Evolutionary conservation across 2,113 vertebrate species (phyloP).

Genomic region (Mionectes macconnelli): DNA sequence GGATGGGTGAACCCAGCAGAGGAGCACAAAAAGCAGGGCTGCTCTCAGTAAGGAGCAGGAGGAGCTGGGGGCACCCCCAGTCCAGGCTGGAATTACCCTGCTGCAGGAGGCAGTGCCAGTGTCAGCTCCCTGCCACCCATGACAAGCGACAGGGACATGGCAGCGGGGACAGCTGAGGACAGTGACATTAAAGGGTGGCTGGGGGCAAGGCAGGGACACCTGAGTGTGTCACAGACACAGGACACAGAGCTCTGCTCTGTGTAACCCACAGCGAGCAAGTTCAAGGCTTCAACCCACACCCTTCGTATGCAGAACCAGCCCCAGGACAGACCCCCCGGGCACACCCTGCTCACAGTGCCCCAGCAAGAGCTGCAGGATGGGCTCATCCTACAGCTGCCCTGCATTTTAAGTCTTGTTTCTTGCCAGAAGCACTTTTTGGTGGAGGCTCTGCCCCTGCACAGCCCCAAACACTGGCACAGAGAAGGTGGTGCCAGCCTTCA

Average conservation of each 20-base stretch:
- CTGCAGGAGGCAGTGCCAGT: not conserved
- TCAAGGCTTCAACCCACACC: not conserved
- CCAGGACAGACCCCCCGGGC: too few relatives aligned
- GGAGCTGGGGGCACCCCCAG: not conserved
- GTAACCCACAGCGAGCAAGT: fast-evolving
- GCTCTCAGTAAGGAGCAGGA: not conserved
- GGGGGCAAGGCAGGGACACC: not conserved
- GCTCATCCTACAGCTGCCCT: not conserved
- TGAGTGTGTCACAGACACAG: too few relatives aligned
- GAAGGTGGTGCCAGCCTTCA: too few relatives aligned
- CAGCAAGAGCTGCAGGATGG: not conserved
- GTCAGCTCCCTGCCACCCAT: not conserved
- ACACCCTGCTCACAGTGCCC: not conserved
- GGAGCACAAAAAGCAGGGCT: not conserved
- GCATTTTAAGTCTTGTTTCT: not conserved
- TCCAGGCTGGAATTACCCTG: not conserved
- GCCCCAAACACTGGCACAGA: not conserved
- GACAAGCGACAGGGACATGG: not conserved
- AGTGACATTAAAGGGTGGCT: not conserved
- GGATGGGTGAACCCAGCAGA: not conserved
- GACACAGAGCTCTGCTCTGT: not conserved
- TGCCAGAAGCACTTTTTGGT: not conserved
- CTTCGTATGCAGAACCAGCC: not conserved
- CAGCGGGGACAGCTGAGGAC: not conserved
- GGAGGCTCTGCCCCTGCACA: not conserved